Evolutionary conservation across 2,888 invertebrate species (phyloP).

Genomic region (Tipula lateralis): DNA sequence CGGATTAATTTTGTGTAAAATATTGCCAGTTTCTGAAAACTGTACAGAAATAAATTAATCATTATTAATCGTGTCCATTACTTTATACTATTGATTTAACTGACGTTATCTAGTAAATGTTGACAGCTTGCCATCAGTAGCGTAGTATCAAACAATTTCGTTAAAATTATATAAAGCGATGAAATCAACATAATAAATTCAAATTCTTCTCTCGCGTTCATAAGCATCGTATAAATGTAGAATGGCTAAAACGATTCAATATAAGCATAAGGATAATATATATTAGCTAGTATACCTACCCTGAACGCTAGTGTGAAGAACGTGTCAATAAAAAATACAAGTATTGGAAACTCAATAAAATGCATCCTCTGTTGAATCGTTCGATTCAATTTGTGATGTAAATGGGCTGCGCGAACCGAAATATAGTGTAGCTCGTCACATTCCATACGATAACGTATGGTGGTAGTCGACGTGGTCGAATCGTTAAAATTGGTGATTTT

Average conservation of each 20-base stretch:
- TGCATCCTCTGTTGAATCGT: not conserved
- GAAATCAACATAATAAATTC: not conserved
- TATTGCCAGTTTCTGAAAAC: not conserved
- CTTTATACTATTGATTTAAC: not conserved
- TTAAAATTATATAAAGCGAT: not conserved
- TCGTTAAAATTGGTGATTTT: not conserved
- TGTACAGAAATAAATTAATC: not conserved
- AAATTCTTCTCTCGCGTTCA: not conserved
- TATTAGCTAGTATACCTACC: not conserved
- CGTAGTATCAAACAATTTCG: not conserved
- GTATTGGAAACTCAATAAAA: not conserved
- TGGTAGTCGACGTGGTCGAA: not conserved
- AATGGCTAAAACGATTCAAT: not conserved
- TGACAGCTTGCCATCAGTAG: not conserved
- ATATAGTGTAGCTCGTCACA: not conserved
- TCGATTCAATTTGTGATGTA: not conserved
- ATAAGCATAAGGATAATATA: not conserved
- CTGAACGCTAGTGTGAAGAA: not conserved
- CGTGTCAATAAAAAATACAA: not conserved
- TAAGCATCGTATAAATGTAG: not conserved
- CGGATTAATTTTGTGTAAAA: not conserved
- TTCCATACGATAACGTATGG: not conserved
- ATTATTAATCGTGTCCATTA: not conserved
- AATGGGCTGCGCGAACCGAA: not conserved
- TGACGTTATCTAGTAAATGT: not conserved